A percentile compares a stretch with the other conserved stretches of the same genome.
Evolutionary conservation across 1,140 invertebrate genomes (phyloP).

Genomic region (Orchesella cincta): DNA sequence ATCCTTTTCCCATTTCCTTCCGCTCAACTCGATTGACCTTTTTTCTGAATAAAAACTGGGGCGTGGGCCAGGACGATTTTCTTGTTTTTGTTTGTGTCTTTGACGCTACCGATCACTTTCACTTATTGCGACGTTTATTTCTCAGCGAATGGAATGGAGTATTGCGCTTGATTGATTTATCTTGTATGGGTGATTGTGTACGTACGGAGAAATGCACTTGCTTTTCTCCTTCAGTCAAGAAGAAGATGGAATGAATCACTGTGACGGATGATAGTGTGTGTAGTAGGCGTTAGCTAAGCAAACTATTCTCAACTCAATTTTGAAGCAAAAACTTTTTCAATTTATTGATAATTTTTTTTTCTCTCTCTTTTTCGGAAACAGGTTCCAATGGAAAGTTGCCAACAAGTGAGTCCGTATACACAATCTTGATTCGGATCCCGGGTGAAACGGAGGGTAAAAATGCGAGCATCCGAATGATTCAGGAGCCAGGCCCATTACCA

Average conservation of each 20-base stretch:
- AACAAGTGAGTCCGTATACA: slow-evolving; percentile 68
- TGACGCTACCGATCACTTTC: too few species aligned
- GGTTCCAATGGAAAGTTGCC: slow-evolving; percentile 50
- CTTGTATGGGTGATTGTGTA: neutral
- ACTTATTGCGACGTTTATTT: neutral
- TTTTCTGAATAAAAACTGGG: neutral
- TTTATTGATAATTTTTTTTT: slow-evolving; percentile 7
- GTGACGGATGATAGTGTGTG: slow-evolving; percentile 9
- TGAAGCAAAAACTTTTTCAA: neutral
- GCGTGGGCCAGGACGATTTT: neutral
- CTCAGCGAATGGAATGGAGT: slow-evolving; percentile 12
- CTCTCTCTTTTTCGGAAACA: slow-evolving; percentile 21
- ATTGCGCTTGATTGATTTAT: slow-evolving; percentile 4
- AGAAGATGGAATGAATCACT: too few species aligned
- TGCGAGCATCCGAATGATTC: slow-evolving; percentile 47
- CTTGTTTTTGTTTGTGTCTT: neutral
- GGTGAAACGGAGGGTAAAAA: slow-evolving; percentile 52
- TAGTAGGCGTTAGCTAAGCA: neutral
- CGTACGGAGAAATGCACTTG: neutral
- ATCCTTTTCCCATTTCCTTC: neutral
- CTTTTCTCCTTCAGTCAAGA: too few species aligned
- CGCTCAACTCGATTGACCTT: neutral
- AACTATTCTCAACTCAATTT: neutral
- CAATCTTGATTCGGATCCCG: slow-evolving; percentile 85
- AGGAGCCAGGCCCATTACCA: slow-evolving; percentile 50